Evolutionary conservation across 2,888 invertebrate species (phyloP).

Genomic region (Prostheceraeus crozeri): DNA sequence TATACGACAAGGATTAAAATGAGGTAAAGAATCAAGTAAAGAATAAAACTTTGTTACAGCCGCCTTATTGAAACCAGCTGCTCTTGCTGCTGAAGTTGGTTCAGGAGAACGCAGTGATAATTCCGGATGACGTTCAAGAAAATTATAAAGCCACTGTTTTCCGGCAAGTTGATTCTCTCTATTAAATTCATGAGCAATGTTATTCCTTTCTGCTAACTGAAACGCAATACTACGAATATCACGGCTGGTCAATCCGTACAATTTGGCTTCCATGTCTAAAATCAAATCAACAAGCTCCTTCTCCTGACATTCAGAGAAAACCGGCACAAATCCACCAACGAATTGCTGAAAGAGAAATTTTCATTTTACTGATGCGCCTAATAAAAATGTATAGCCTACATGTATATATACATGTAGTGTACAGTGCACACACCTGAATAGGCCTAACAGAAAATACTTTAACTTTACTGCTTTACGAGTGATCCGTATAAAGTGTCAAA

Average conservation of each 20-base stretch:
- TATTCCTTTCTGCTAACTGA: constrained; percentile 38
- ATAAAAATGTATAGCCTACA: too few relatives aligned
- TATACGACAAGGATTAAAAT: constrained; percentile 17
- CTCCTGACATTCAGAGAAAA: too few relatives aligned
- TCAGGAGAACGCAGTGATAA: constrained; percentile 39
- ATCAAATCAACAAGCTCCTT: constrained; percentile 24
- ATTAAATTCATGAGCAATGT: constrained; percentile 39
- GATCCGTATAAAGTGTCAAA: too few relatives aligned
- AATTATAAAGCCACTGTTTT: constrained; percentile 40
- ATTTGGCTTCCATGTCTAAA: constrained; percentile 34
- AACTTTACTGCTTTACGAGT: too few relatives aligned
- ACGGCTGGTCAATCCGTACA: constrained; percentile 37
- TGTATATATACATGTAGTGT: too few relatives aligned
- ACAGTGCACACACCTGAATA: too few relatives aligned
- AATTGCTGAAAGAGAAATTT: too few relatives aligned
- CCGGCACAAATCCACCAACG: too few relatives aligned
- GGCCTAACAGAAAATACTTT: too few relatives aligned
- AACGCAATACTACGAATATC: constrained; percentile 40
- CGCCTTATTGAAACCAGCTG: constrained; percentile 40
- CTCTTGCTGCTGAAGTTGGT: constrained; percentile 40
- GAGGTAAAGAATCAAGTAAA: too few relatives aligned
- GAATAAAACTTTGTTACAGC: constrained; percentile 39
- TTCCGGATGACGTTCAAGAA: constrained; percentile 39
- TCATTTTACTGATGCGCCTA: too few relatives aligned
- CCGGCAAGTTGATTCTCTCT: constrained; percentile 40